Evolutionary conservation across 2,113 vertebrate genomes (phyloP), one percentile per base, ranked within the genome.

Genomic region (Amblyornis subalaris): DNA sequence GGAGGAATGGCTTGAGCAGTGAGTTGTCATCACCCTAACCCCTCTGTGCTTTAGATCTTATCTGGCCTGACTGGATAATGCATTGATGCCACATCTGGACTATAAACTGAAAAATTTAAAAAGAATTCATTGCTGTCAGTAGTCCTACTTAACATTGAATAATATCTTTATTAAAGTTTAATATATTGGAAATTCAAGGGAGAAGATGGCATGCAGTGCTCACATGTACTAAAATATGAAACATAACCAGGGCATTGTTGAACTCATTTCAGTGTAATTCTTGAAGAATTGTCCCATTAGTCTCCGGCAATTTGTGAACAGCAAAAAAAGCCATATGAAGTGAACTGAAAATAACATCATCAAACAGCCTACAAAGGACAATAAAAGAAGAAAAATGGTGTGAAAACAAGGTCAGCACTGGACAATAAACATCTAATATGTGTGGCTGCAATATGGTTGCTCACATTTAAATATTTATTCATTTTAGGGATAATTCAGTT

Each of bases 381-480:
- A 91, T 1, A 76, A 55, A 83, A 89, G 65, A 94, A 88, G 67
- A 94, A 91, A 91, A 85, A 96, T 94, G 20, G 67, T 90, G 89
- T 85, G 78, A 95, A 85, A 85, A 76, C 55, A 93, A 94, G 89
- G 89, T 91, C 78, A 95, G 28, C 15, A 48, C 21, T 36, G 45
- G 67, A 83, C 74, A 86, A 93, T 88, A 95, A 80, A 55, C 8
- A 71, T 29, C 31, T 60, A 93, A 91, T 64, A 45, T 64, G 12
- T 80, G 40, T 67, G 82, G 33, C 36, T 90, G 35, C 44, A 55
- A 60, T 80, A 54, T 7, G 47, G 84, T 80, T 77, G 38, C n/a
- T 90, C 35, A 26, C 26, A 95, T 96, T 97, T 95, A 67, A 95
- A 93, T 93, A 95, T 89, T 95, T 88, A 77, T 91, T 89, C 60